Evolutionary conservation across 2,888 invertebrate species (phyloP), one percentile per base, ranked within the genome.

Genomic region (Zele albiditarsus): DNA sequence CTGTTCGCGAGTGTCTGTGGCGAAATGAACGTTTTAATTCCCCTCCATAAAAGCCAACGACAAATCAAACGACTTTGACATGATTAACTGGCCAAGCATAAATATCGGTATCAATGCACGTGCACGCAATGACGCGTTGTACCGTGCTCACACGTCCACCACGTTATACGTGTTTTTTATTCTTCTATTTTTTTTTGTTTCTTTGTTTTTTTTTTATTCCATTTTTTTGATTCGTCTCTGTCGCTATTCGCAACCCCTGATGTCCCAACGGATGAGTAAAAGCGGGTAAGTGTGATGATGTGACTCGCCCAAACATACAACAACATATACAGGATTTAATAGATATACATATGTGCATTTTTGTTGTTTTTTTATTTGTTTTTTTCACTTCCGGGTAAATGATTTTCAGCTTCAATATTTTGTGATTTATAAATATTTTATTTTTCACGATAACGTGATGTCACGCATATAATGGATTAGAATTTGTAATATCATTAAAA

Each of bases 21-120:
- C 85, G 84, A 88, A 87, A 88, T 87, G 86, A 89, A 89, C 88
- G 88, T 88, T 89, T 89, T 89, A 88, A 89, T 89, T 88, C 87
- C 86, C 88, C 87, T 85, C 85, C 86, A 88, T 88, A 88, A 88
- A 88, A 88, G 87, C 87, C 87, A 85, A 87, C 88, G 88, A 89
- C 88, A 89, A 89, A 89, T 89, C 88, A 89, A 88, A 88, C 85
- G 84, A 85, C 85, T 85, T 84, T 86, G 88, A 88, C 89, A 87
- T 88, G 88, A 89, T 88, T 88, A 88, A 89, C 87, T 88, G 88
- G 84, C 53, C 83, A 84, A 82, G 84, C 87, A 87, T 88, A 87
- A 88, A 89, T 89, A 89, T 88, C 85, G 86, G 85, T 88, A 88
- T 89, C 88, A 88, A 88, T 89, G 86, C 86, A 84, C 85, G 86